A percentile compares a stretch with the other conserved stretches of the same genome.
Conservation (phyloP, 2,888 invertebrate genomes). For the Auanema sp. region DNA sequence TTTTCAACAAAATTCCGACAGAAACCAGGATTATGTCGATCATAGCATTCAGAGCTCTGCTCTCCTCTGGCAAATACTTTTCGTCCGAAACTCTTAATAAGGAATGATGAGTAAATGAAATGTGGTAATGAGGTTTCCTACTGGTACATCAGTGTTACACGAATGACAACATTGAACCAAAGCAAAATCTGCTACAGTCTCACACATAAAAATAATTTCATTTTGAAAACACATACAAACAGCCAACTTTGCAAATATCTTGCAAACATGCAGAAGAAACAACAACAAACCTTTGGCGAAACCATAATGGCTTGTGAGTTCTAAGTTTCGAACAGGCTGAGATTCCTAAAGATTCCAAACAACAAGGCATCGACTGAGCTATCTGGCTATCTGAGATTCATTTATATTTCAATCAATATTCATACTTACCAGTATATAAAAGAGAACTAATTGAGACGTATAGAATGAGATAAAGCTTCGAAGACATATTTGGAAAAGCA, state of each 20-base stretch:
- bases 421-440: no score
- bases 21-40: conserved; percentile 2
- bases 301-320: conserved; percentile 5
- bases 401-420: no score
- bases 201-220: conserved; percentile 11
- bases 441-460: no score
- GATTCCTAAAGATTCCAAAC: conserved; percentile 15
- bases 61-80: conserved; percentile 9
- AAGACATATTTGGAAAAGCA: no score
- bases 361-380: conserved; percentile 10
- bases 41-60: conserved; percentile 14
- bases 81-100: conserved; percentile 3
- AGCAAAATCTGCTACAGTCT: conserved; percentile 16
- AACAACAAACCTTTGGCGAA: conserved; percentile 2
- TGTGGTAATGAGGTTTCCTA: neutral
- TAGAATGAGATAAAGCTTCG: no score
- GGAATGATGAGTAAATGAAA: no score
- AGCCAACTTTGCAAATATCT: neutral
- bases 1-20: conserved; percentile 6
- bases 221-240: neutral
- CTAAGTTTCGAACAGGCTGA: conserved; percentile 10
- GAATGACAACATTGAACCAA: conserved; percentile 21
- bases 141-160: conserved; percentile 14
- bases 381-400: neutral
- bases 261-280: neutral